Evolutionary conservation across 2,888 invertebrate species (phyloP).

Genomic region (Phlogophora meticulosa): DNA sequence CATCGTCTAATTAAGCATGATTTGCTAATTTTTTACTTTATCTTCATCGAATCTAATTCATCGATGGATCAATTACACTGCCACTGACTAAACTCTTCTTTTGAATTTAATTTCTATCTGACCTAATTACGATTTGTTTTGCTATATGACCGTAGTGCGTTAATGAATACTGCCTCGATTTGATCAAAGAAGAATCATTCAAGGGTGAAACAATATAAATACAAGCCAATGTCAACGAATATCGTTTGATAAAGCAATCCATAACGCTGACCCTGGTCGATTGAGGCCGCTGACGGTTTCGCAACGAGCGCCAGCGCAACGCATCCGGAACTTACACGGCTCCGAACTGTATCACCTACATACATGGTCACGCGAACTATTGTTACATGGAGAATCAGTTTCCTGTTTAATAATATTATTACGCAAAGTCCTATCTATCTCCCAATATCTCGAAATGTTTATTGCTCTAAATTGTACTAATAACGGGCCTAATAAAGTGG

Average conservation of each 20-base stretch:
- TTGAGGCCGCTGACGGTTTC: constrained; percentile 64
- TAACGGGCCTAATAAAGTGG: constrained; percentile 10
- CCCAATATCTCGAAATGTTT: constrained; percentile 4
- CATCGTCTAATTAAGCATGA: constrained; percentile 4
- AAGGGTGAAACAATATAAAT: constrained; percentile 26
- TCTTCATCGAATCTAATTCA: background rate
- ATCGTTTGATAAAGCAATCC: constrained; percentile 60
- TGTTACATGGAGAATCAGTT: constrained; percentile 50
- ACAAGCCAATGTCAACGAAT: constrained; percentile 60
- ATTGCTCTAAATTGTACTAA: constrained; percentile 2
- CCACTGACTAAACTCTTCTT: background rate
- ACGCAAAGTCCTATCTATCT: constrained; percentile 16
- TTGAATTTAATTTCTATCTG: background rate
- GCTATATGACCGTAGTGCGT: background rate
- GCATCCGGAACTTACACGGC: constrained; percentile 66
- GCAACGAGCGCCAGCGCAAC: constrained; percentile 59
- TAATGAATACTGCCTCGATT: background rate
- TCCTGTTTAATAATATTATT: constrained; percentile 52
- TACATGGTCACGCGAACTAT: constrained; percentile 60
- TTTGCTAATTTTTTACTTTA: background rate
- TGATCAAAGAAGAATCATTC: constrained; percentile 12
- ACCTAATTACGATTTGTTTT: background rate
- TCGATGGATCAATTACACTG: background rate
- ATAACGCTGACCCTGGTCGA: constrained; percentile 67
- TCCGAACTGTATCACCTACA: constrained; percentile 65